Base-by-base conservation (phyloP, 2,113 vertebrate species). In the Pyxicephalus adspersus region DNA sequence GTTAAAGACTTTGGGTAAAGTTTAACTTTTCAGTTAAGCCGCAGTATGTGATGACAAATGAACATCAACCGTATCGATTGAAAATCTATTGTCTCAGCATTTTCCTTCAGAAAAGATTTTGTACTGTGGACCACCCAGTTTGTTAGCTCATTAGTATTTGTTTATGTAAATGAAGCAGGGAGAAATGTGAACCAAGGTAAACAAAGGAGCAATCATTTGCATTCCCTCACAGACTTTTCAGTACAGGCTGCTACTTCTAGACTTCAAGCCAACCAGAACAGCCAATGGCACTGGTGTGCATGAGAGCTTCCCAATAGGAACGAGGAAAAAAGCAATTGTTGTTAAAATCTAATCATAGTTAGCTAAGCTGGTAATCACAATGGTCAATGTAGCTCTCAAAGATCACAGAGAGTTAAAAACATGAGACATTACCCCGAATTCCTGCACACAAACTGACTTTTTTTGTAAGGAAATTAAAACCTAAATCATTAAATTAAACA, bases 141-240 rank as follows among this genome's bases (percentile, higher is more conserved):
- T 28, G 79, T 52, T 45, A 45, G 61, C 29, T 45, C 61, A 75
- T 82, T 64, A 75, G 70, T 82, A 75, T 82, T 82, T 75, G 54
- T 54, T 75, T 82, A 82, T 75, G 80, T 74, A 75, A 54, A 82
- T 82, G 63, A 64, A 4, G 29, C 8, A 3, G 28, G 28, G 38
- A 80, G 58, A 81, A 81, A 75, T 34, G 25, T 55, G 54, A 75
- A 81, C 74, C 8, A 20, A 4, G 2, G 22, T 63, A 34, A 64
- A 82, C 79, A 81, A 81, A 73, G n/a, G 22, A 74, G 57, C 51
- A 57, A 75, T 58, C 61, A 82, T 82, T 82, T 38, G 80, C 80
- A 82, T 82, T 82, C 64, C 61, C 66, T 75, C 66, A 82, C 50
- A n/a, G 61, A 22, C 29, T 66, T 63, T n/a, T 66, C 29, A 58